Conservation (phyloP, 2,888 invertebrate species). For the Psococerastis gibbosa region DNA sequence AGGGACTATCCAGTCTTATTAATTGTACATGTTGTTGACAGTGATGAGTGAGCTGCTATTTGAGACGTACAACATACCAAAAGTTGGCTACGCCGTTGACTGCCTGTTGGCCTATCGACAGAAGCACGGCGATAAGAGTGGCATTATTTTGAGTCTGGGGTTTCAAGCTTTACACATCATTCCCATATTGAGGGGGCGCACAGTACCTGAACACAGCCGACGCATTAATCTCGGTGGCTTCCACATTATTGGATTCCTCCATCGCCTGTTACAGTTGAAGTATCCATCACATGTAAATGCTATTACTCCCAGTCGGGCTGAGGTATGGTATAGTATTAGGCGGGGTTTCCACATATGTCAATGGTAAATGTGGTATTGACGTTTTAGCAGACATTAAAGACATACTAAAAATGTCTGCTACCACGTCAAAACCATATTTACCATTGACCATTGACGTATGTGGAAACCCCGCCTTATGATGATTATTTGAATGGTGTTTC, state of each 20-base stretch:
- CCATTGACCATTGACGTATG: too few species aligned
- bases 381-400: too few species aligned
- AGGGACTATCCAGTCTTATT: too few species aligned
- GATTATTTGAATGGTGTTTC: too few species aligned
- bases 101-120: constrained; percentile 50
- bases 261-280: constrained; percentile 74
- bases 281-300: constrained; percentile 82
- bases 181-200: constrained; percentile 53
- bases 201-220: constrained; percentile 49
- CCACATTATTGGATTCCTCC: constrained; percentile 67
- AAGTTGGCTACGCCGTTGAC: constrained; percentile 74
- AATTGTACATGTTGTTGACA: too few species aligned
- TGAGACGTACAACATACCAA: constrained; percentile 78
- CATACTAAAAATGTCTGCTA: too few species aligned
- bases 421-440: too few species aligned
- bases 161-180: constrained; percentile 78
- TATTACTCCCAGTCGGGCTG: constrained; percentile 68
- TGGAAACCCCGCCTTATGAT: too few species aligned
- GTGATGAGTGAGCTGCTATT: constrained; percentile 90
- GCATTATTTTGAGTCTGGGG: constrained; percentile 65
- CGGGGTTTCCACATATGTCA: too few species aligned
- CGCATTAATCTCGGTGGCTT: constrained; percentile 77
- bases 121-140: constrained; percentile 34
- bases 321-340: constrained; percentile 37
- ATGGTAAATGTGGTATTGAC: too few species aligned